These are phyloP conservation scores for Pseudococcus viburni DNA, from an alignment of 2,888 invertebrate genomes.

Conservation along the genomic window DNA sequence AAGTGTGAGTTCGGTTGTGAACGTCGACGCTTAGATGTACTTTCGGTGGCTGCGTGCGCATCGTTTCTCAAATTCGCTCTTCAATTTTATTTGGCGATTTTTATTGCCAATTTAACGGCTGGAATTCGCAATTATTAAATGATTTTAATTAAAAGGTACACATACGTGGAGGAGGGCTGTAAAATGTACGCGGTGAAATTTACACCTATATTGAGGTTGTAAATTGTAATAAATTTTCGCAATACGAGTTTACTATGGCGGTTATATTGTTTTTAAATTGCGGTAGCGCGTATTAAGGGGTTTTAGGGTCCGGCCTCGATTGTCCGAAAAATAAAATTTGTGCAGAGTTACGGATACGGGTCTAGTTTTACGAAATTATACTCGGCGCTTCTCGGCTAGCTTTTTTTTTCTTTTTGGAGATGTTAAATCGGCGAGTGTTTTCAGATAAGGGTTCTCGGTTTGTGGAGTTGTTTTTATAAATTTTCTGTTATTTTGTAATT, in stretches of 20 bases:
- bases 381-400: too few relatives aligned
- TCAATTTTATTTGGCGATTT: slow-evolving; percentile 18
- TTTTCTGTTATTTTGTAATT: too few relatives aligned
- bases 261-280: neutral
- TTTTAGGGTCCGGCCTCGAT: neutral
- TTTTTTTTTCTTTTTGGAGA: too few relatives aligned
- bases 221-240: neutral
- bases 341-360: neutral
- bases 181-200: neutral
- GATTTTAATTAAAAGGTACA: slow-evolving; percentile 42
- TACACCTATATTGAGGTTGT: neutral
- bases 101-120: slow-evolving; percentile 29
- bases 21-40: slow-evolving; percentile 14
- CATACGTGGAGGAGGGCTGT: neutral
- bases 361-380: neutral
- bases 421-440: too few relatives aligned
- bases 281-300: neutral
- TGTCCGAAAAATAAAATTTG: neutral
- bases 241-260: neutral
- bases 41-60: slow-evolving; percentile 4
- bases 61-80: neutral
- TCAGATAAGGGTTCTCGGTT: too few relatives aligned
- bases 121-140: slow-evolving; percentile 47
- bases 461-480: too few relatives aligned
- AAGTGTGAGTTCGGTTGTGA: slow-evolving; percentile 25